phyloP scores from a whole-genome alignment of 2,888 invertebrate species.

The Apantesis nais region DNA sequence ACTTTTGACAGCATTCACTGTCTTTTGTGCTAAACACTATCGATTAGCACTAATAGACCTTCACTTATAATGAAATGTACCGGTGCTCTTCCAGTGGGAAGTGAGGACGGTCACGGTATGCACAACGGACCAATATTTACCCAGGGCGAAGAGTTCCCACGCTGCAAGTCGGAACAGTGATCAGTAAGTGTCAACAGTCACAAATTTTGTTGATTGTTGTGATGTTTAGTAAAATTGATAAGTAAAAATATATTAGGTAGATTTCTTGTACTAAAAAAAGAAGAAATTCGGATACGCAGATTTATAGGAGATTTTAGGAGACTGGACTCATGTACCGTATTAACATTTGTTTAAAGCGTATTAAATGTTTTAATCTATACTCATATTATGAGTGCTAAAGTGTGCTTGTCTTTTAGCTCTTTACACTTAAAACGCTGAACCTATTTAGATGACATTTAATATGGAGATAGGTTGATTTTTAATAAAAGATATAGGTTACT shows the following conservation, averaged over 20 bases:
- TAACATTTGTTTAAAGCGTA: no score
- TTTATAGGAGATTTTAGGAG: background rate
- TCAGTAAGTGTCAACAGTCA: slow-evolving; percentile 73
- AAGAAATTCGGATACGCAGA: no score
- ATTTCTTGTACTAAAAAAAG: background rate
- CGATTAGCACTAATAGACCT: slow-evolving; percentile 41
- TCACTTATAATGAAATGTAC: slow-evolving; percentile 44
- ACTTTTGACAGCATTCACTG: background rate
- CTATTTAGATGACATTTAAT: no score
- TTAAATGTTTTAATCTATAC: no score
- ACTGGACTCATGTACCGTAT: no score
- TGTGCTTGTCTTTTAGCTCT: no score
- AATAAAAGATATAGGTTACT: no score
- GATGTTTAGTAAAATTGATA: slow-evolving; percentile 26
- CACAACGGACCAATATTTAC: slow-evolving; percentile 69
- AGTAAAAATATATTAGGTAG: slow-evolving; percentile 14
- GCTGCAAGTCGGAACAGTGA: slow-evolving; percentile 57
- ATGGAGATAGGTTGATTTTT: no score
- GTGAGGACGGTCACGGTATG: slow-evolving; percentile 44
- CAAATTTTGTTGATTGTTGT: slow-evolving; percentile 62
- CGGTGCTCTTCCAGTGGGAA: slow-evolving; percentile 43
- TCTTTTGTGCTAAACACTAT: slow-evolving; percentile 41
- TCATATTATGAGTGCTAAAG: no score
- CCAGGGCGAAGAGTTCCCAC: slow-evolving; percentile 74
- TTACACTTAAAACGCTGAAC: no score